A percentile compares a stretch with the other conserved stretches of the same genome.
These are phyloP conservation scores for Macrobrachium rosenbergii DNA, from an alignment of 1,140 invertebrate species.

Conservation along the genomic window DNA sequence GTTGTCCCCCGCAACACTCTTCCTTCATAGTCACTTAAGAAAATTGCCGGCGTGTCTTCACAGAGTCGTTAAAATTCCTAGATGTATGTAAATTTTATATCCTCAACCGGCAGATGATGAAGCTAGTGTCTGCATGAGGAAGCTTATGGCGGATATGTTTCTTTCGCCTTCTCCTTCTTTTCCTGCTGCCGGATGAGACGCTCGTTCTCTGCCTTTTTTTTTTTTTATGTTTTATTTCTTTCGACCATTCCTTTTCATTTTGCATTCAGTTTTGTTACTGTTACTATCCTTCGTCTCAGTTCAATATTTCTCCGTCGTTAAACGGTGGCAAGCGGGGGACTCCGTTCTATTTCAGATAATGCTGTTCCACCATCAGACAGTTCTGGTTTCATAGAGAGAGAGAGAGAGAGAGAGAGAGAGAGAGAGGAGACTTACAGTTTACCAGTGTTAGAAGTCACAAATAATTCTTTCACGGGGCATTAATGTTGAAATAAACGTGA, in stretches of 20 bases:
- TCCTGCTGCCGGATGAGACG: background rate
- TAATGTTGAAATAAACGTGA: too few species aligned
- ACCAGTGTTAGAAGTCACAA: too few species aligned
- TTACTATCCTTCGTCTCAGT: too few species aligned
- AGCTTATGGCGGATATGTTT: background rate
- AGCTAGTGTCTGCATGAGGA: slow-evolving; percentile 26
- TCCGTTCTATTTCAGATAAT: background rate
- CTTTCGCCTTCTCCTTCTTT: background rate
- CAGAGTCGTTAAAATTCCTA: slow-evolving; percentile 50
- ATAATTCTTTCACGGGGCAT: too few species aligned
- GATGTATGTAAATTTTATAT: slow-evolving; percentile 46
- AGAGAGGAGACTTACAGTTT: background rate
- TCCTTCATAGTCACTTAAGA: slow-evolving; percentile 43
- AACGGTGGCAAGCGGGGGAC: background rate
- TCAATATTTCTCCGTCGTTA: background rate
- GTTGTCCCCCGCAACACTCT: background rate
- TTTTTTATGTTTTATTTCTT: background rate
- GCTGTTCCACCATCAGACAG: background rate
- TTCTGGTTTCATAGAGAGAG: background rate
- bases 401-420: slow-evolving; percentile 44
- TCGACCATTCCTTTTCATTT: background rate
- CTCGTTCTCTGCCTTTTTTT: too few species aligned
- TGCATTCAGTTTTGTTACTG: background rate
- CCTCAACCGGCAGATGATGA: slow-evolving; percentile 5
- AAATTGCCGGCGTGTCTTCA: slow-evolving; percentile 47